Conservation (phyloP, 2,888 invertebrate species). For the Halictus quadricinctus region DNA sequence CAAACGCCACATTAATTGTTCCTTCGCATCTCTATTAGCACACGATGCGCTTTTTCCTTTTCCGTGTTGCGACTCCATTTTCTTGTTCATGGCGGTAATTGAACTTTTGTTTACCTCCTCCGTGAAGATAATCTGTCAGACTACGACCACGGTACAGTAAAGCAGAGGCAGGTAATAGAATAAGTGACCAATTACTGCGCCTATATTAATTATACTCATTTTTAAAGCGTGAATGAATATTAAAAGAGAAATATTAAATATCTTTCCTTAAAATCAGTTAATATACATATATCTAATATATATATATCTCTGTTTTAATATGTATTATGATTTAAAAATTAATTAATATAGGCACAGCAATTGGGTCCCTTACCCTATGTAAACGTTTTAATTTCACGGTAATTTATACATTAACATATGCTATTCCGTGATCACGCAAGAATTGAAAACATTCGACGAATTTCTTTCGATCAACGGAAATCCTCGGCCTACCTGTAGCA, state of each 20-base stretch:
- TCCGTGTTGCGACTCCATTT: neutral
- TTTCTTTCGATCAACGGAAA: neutral
- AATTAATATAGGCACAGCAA: too few species aligned
- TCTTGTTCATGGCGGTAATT: neutral
- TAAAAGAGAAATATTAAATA: too few species aligned
- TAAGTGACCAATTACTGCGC: too few species aligned
- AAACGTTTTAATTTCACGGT: neutral
- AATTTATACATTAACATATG: neutral
- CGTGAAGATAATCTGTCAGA: neutral
- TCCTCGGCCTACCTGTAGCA: neutral
- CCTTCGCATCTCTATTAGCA: neutral
- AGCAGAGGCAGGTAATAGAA: neutral
- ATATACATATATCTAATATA: too few species aligned
- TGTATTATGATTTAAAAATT: too few species aligned
- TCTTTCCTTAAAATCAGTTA: too few species aligned
- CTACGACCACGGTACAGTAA: neutral
- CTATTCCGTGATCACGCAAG: neutral
- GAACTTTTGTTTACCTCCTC: neutral
- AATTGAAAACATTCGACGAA: neutral
- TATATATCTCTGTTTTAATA: too few species aligned
- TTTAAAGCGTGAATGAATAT: too few species aligned
- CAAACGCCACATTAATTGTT: conserved; percentile 37
- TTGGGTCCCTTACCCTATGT: too few species aligned
- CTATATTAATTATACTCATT: too few species aligned
- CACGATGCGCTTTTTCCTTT: conserved; percentile 2